Evolutionary conservation across 2,888 invertebrate genomes (phyloP).

Genomic region (Pherbina coryleti): DNA sequence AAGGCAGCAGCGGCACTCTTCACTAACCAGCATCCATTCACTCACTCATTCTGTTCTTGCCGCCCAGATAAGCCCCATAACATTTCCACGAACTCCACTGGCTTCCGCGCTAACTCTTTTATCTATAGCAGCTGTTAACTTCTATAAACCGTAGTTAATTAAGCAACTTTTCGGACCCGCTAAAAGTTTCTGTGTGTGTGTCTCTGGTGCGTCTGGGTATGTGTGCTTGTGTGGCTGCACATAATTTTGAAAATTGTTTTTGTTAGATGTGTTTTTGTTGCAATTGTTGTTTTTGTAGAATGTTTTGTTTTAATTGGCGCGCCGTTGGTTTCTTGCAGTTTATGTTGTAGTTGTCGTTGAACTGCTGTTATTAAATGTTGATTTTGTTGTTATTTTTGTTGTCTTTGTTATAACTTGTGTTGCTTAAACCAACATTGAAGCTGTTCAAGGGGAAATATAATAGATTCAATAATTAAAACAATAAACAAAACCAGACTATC

Average conservation of each 20-base stretch:
- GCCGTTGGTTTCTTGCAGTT: too few species aligned
- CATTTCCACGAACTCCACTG: too few species aligned
- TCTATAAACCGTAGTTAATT: conserved; percentile 5
- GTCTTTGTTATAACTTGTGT: too few species aligned
- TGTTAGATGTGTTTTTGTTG: neutral
- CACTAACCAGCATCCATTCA: neutral
- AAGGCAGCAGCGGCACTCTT: neutral
- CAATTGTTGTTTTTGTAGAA: neutral
- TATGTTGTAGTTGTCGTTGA: too few species aligned
- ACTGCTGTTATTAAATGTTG: too few species aligned
- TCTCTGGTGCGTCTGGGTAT: neutral
- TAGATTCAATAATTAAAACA: too few species aligned
- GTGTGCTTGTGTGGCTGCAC: neutral
- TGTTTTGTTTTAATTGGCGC: too few species aligned
- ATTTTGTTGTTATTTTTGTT: too few species aligned
- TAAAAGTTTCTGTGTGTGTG: neutral
- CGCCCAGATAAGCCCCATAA: too few species aligned
- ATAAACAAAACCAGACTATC: too few species aligned
- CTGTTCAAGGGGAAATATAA: too few species aligned
- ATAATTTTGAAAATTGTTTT: neutral
- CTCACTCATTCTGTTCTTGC: neutral
- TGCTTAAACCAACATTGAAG: too few species aligned
- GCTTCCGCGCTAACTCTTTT: neutral
- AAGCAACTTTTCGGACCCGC: conserved; percentile 1
- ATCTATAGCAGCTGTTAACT: conserved; percentile 9